phyloP scores from a whole-genome alignment of 1,140 invertebrate species.

The Drosophila athabasca region DNA sequence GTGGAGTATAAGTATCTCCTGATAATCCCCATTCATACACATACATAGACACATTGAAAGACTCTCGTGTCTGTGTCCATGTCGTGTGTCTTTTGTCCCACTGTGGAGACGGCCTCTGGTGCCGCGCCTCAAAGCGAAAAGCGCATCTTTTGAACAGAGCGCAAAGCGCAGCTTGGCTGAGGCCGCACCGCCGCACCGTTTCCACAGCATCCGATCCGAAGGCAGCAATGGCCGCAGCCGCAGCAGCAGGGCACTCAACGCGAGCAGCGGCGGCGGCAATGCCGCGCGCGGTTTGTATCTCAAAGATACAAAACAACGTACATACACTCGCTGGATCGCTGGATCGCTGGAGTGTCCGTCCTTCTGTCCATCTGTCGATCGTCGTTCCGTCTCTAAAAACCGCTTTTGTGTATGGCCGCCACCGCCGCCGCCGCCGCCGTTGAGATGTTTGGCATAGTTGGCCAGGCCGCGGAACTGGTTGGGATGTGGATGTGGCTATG shows the following conservation, averaged over 20 bases:
- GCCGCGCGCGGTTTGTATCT: constrained; percentile 66
- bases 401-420: constrained; percentile 76
- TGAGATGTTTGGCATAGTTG: constrained; percentile 80
- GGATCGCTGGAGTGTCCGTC: constrained; percentile 26
- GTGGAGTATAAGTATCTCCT: constrained; percentile 26
- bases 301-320: constrained; percentile 74
- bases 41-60: not conserved
- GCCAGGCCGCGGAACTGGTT: constrained; percentile 75
- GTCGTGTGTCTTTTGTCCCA: constrained; percentile 25
- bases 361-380: constrained; percentile 48
- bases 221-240: constrained; percentile 10
- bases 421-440: constrained; percentile 41
- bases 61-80: too few relatives aligned
- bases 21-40: constrained; percentile 27
- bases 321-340: constrained; percentile 49
- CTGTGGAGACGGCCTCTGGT: constrained; percentile 56
- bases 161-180: constrained; percentile 68
- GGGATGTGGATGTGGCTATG: constrained; percentile 29
- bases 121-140: constrained; percentile 76
- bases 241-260: constrained; percentile 42
- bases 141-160: constrained; percentile 78
- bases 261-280: constrained; percentile 6
- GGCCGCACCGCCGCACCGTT: constrained; percentile 11
- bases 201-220: constrained; percentile 8
- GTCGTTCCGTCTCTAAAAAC: constrained; percentile 62